Evolutionary conservation across 2,113 vertebrate species (phyloP).

Genomic region (Pogonocichla stellata): DNA sequence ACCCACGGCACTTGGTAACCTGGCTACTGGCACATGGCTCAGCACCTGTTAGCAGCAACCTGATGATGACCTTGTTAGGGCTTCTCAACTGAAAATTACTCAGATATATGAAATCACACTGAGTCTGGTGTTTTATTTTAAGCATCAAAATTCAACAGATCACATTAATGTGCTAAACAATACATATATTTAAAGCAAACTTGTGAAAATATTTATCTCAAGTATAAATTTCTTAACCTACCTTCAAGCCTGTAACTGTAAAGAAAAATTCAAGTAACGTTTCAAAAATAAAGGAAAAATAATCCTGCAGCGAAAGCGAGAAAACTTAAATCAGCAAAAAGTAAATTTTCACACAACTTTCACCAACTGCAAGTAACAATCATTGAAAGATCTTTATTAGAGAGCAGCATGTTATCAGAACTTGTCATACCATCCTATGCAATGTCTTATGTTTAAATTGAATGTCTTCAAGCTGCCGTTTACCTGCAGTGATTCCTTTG

Average conservation of each 20-base stretch:
- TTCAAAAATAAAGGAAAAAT: neutral
- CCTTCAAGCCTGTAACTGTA: neutral
- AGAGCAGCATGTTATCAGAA: neutral
- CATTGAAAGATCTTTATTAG: neutral
- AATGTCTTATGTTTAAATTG: neutral
- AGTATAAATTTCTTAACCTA: neutral
- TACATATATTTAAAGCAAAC: neutral
- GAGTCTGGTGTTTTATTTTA: neutral
- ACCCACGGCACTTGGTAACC: neutral
- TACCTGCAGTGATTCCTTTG: neutral
- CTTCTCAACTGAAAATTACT: neutral
- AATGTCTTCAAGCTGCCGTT: neutral
- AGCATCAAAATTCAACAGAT: neutral
- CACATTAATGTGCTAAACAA: neutral
- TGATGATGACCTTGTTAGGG: neutral
- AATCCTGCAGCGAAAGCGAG: neutral
- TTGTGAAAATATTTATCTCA: neutral
- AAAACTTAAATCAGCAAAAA: neutral
- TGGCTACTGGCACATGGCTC: neutral
- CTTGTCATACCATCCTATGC: rapidly evolving
- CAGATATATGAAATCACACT: neutral
- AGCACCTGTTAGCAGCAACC: neutral
- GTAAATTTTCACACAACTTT: neutral
- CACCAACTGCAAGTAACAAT: neutral
- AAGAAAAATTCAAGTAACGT: neutral